A percentile compares a stretch with the other conserved stretches of the same genome.
phyloP scores from a whole-genome alignment of 1,140 invertebrate genomes.

The Drosophila mayri region DNA sequence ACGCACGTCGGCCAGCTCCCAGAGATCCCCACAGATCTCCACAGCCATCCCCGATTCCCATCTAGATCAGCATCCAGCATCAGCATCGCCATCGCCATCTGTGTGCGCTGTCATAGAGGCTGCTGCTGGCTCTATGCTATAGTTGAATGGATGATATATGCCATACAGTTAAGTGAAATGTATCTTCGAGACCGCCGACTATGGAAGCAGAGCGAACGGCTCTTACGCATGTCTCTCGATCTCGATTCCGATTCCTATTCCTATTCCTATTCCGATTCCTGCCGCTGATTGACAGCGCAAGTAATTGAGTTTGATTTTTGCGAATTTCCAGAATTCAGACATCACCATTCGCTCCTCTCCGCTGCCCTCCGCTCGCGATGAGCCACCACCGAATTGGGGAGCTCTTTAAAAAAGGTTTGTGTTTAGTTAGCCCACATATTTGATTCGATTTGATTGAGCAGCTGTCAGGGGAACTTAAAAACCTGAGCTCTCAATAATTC shows the following conservation, averaged over 20 bases:
- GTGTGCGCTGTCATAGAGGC: conserved; percentile 54
- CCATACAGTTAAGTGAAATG: conserved; percentile 78
- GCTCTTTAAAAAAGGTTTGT: conserved; percentile 73
- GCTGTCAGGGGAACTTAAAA: conserved; percentile 72
- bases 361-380: not conserved
- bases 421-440: conserved; percentile 80
- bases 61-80: conserved; percentile 33
- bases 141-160: conserved; percentile 75
- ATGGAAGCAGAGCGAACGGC: conserved; percentile 36
- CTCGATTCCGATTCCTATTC: conserved; percentile 25
- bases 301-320: conserved; percentile 82
- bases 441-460: conserved; percentile 80
- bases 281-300: conserved; percentile 74
- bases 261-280: conserved; percentile 63
- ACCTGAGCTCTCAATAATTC: conserved; percentile 73
- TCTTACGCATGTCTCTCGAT: conserved; percentile 76
- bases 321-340: conserved; percentile 77
- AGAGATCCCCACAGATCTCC: conserved; percentile 9
- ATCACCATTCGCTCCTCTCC: conserved; percentile 39
- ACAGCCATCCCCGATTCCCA: conserved; percentile 16
- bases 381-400: conserved; percentile 13
- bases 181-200: conserved; percentile 63
- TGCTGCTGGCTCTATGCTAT: conserved; percentile 30
- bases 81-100: conserved; percentile 52
- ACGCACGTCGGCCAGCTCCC: conserved; percentile 57